Evolutionary conservation across 2,888 invertebrate genomes (phyloP), one percentile per base, ranked within the genome.

Genomic region (Barypeithes pellucidus): DNA sequence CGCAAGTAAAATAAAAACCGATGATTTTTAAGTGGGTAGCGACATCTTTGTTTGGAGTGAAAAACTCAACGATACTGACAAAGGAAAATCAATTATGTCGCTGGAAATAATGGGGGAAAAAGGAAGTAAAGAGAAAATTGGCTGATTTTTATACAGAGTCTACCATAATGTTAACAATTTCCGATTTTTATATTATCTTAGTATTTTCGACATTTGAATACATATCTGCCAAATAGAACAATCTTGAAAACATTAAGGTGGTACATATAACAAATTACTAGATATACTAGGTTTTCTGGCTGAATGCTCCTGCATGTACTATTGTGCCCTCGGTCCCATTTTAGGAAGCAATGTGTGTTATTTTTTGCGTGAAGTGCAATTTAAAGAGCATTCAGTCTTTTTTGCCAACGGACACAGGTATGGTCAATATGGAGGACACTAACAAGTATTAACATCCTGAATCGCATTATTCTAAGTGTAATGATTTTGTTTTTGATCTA

Each of bases 311-410:
- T 62, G 24, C n/a, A 22, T 29, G 11, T 43, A 36, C 60, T 41
- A 47, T 20, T 36, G 68, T 72, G 67, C 72, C 67, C 67, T 39
- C 50, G 50, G 9, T 59, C 18, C 72, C 59, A 14, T 67, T 24
- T 66, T 52, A 66, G 72, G 33, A 75, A 72, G 73, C 72, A 47
- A 57, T 41, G 71, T 72, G 83, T 82, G 81, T 84, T 84, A 82
- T 78, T 70, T 67, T 75, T 69, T 72, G 85, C 84, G 85, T 85
- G 85, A 83, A 81, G 85, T 85, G 85, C 85, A 85, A 87, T 84
- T 33, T 86, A 84, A 86, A 86, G 86, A 86, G 83, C 85, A 85
- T 84, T 85, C 84, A 80, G 80, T 77, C 14, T 39, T 60, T 22
- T 29, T 43, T 72, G 75, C 66, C 73, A 74, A 73, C 75, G 77